Evolutionary conservation across 2,888 invertebrate genomes (phyloP), one percentile per base, ranked within the genome.

Genomic region (Keiferia lycopersicella): DNA sequence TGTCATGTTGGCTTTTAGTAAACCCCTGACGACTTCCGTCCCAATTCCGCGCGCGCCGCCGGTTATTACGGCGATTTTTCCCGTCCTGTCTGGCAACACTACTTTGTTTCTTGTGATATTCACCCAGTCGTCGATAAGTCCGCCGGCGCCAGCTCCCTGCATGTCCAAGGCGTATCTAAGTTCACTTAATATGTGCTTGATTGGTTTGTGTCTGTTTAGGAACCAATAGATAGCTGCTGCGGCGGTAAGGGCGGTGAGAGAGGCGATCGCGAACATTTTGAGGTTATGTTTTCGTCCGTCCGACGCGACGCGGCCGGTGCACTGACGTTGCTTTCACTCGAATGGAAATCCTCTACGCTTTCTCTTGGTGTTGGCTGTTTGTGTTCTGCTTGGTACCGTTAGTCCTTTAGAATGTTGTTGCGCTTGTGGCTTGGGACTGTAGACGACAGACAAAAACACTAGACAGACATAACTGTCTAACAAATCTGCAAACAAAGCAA

Each of bases 1-100:
- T 71, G 93, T 94, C 93, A 96, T 94, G 76, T 96, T 95, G 74
- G 95, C 95, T 78, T 95, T 92, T 61, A 97, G 84, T 62, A 97
- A 88, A 85, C 95, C 95, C 81, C 94, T 94, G 30, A 96, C 94
- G 20, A 97, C 94, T 86, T 95, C 94, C 22, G 93, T 86, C 11
- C 97, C 98, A 73, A 98, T 97, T 48, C 98, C 98, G 71, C 96
- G 93, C 64, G 96, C 95, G 1, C 97, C 98, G 57, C 98, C 98
- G 11, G 98, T 98, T 67, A 98, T 94, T 62, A 98, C 94, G 66
- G 96, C 97, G 64, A 96, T 89, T 87, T 94, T 94, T 63, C 93
- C 95, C 48, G 91, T 91, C 77, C 94, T 94, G 63, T 92, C 92
- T 72, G 93, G 93, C 73, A 95, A 88, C 77, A 93, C 96, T 85